Percentiles rank a stretch among this genome's conserved stretches.
These are phyloP conservation scores for Lycaon pictus DNA, from an alignment of 2,113 vertebrate genomes.

Conservation along the genomic window DNA sequence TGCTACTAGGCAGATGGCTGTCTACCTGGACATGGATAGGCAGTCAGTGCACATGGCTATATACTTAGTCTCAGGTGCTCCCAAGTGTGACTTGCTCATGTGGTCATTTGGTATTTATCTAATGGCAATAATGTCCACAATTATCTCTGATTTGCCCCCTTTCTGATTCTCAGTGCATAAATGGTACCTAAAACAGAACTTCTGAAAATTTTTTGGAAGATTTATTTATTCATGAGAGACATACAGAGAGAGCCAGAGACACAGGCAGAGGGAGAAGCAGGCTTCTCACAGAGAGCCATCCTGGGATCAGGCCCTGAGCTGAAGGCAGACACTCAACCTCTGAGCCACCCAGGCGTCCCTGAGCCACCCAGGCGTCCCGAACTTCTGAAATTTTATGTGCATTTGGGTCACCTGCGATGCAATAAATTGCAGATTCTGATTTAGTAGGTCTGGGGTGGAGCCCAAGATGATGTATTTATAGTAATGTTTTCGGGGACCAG, in stretches of 20 bases:
- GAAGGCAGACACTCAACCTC: no score
- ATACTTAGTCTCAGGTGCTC: background rate
- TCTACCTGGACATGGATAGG: accelerated
- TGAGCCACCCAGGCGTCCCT: no score
- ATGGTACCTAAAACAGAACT: background rate
- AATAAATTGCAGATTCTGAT: background rate
- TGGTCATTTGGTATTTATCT: background rate
- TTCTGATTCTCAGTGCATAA: background rate
- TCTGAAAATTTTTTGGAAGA: background rate
- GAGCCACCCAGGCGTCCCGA: no score
- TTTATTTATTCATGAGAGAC: no score
- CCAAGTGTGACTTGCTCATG: no score
- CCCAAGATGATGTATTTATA: background rate
- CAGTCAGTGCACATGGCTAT: background rate
- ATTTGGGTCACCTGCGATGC: background rate
- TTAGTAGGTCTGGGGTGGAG: background rate
- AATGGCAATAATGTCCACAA: no score
- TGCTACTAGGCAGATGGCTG: background rate
- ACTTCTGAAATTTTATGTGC: background rate
- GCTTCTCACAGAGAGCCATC: no score
- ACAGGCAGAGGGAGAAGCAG: no score
- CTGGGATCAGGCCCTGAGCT: no score
- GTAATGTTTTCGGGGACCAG: accelerated
- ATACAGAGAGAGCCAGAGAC: no score
- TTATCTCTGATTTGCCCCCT: background rate